Evolutionary conservation across 2,888 invertebrate genomes (phyloP).

Genomic region (Cyrtodaria siliqua): DNA sequence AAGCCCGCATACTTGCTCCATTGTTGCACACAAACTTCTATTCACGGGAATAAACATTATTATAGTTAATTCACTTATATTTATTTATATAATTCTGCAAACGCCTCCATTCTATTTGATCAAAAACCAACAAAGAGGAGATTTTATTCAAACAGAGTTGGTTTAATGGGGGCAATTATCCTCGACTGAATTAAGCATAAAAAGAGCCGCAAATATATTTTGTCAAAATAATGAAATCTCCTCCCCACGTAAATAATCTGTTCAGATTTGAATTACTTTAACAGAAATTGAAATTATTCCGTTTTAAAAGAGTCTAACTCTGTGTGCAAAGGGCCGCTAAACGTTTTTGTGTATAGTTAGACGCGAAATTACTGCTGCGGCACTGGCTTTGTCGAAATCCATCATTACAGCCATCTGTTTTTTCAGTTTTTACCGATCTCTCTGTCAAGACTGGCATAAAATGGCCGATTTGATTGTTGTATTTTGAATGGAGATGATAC

Average conservation of each 20-base stretch:
- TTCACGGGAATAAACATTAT: conserved; percentile 55
- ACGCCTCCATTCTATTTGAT: conserved; percentile 26
- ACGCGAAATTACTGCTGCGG: conserved; percentile 20
- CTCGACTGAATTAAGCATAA: conserved; percentile 41
- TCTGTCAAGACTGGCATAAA: conserved; percentile 50
- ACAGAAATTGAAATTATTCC: conserved; percentile 42
- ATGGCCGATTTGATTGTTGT: conserved; percentile 50
- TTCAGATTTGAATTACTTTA: conserved; percentile 51
- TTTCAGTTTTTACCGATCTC: conserved; percentile 34
- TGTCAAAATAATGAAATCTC: conserved; percentile 59
- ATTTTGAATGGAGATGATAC: conserved; percentile 52
- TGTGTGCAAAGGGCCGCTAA: conserved; percentile 8
- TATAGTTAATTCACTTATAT: conserved; percentile 30
- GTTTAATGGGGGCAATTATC: conserved; percentile 23
- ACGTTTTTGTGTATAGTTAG: neutral
- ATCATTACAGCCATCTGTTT: conserved; percentile 45
- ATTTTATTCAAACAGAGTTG: conserved; percentile 25
- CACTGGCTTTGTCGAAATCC: conserved; percentile 37
- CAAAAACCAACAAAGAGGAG: conserved; percentile 38
- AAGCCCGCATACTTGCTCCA: conserved; percentile 39
- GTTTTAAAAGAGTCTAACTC: conserved; percentile 17
- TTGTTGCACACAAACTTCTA: conserved; percentile 24
- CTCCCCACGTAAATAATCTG: conserved; percentile 60
- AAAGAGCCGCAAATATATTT: conserved; percentile 48
- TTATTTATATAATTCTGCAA: conserved; percentile 54